A percentile compares a stretch with the other conserved stretches of the same genome.
Evolutionary conservation across 2,888 invertebrate genomes (phyloP).

Genomic region (Dryadula phaetusa): DNA sequence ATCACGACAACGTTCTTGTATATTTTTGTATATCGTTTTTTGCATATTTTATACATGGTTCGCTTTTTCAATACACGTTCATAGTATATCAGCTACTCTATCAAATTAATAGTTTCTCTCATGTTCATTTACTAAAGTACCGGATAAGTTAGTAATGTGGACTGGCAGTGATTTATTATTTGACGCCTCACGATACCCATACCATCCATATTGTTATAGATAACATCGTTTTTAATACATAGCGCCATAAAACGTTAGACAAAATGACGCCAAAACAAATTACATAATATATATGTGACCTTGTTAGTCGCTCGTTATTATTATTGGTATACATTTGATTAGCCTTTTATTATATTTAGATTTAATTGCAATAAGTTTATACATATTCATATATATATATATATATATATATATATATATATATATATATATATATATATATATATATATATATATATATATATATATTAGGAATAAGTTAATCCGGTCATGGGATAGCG

Average conservation of each 20-base stretch:
- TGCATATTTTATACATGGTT: slow-evolving; percentile 20
- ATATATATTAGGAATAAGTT: too few species aligned
- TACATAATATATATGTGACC: neutral
- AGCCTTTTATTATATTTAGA: too few species aligned
- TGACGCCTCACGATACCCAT: slow-evolving; percentile 6
- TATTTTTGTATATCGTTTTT: too few species aligned
- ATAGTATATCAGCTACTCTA: slow-evolving; percentile 63
- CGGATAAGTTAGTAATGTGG: slow-evolving; percentile 35
- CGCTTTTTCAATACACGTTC: slow-evolving; percentile 23
- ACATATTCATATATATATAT: too few species aligned
- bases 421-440: too few species aligned
- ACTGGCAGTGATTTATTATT: slow-evolving; percentile 45
- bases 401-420: too few species aligned
- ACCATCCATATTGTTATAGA: slow-evolving; percentile 12
- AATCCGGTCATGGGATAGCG: too few species aligned
- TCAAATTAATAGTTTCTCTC: slow-evolving; percentile 58
- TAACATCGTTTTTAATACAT: slow-evolving; percentile 1
- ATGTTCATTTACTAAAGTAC: slow-evolving; percentile 40
- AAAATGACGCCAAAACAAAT: slow-evolving; percentile 15
- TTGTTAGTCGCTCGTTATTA: neutral
- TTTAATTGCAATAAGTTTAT: too few species aligned
- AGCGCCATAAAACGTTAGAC: neutral
- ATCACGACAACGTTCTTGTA: neutral
- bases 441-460: too few species aligned
- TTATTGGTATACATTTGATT: neutral